phyloP scores from a whole-genome alignment of 2,888 invertebrate genomes.

The Mythimna pallens region DNA sequence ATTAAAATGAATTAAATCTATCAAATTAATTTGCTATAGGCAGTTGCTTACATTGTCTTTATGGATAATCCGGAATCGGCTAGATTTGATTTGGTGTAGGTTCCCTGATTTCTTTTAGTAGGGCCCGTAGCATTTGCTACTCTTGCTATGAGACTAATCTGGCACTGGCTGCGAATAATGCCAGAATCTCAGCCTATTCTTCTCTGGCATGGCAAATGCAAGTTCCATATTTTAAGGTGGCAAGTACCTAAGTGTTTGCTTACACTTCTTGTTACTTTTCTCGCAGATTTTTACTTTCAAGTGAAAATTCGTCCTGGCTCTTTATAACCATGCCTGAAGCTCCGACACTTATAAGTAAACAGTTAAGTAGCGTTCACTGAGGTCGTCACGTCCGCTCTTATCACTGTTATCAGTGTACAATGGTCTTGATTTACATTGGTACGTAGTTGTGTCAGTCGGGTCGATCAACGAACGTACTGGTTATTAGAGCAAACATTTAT shows the following conservation, averaged over 20 bases:
- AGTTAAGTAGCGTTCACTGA: conserved; percentile 39
- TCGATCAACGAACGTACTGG: conserved; percentile 54
- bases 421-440: conserved; percentile 63
- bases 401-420: conserved; percentile 66
- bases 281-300: not conserved
- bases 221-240: too few species aligned
- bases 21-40: too few species aligned
- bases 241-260: not conserved
- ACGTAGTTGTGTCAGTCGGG: conserved; percentile 60
- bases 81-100: too few species aligned
- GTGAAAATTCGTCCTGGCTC: not conserved
- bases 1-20: too few species aligned
- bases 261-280: not conserved
- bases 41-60: too few species aligned
- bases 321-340: conserved; percentile 30
- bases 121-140: too few species aligned
- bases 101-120: too few species aligned
- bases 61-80: too few species aligned
- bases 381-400: conserved; percentile 63
- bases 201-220: not conserved
- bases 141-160: too few species aligned
- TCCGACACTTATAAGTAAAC: conserved; percentile 34
- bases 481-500: conserved; percentile 29
- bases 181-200: not conserved
- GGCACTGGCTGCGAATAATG: not conserved